Percentiles rank a stretch among this genome's conserved stretches.
Conservation (phyloP, 2,797 vertebrate species). For the Natrix natrix region DNA sequence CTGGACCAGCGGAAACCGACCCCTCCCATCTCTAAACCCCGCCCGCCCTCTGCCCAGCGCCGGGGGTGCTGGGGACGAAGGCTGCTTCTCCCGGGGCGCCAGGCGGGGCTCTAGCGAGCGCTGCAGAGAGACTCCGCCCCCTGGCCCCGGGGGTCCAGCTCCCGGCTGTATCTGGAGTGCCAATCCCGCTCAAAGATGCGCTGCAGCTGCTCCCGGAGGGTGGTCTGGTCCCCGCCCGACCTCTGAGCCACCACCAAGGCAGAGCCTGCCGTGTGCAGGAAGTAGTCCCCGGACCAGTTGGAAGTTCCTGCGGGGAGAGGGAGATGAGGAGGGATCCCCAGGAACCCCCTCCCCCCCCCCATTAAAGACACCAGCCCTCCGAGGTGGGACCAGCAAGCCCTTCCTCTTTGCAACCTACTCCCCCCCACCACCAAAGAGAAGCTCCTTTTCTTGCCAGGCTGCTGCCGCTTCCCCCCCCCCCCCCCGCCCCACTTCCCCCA, state of each 20-base stretch:
- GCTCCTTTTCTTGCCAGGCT: not conserved
- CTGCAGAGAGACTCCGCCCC: slow-evolving; percentile 54
- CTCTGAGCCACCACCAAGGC: slow-evolving; percentile 85
- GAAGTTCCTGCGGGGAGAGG: slow-evolving; percentile 78
- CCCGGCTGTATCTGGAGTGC: slow-evolving; percentile 80
- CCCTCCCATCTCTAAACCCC: too few relatives aligned
- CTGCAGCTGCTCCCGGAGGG: slow-evolving; percentile 78
- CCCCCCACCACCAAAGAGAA: too few relatives aligned
- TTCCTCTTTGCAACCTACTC: not conserved
- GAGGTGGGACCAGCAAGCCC: not conserved
- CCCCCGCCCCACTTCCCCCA: too few relatives aligned
- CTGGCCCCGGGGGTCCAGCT: slow-evolving; percentile 54
- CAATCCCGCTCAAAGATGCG: slow-evolving; percentile 87
- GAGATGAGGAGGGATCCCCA: not conserved
- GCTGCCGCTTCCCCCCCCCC: not conserved
- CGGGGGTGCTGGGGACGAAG: not conserved
- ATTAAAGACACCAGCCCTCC: not conserved
- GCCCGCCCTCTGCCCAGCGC: not conserved
- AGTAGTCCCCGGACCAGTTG: slow-evolving; percentile 95
- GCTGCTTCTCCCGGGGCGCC: slow-evolving; percentile 48
- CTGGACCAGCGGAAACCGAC: too few relatives aligned
- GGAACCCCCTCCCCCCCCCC: too few relatives aligned
- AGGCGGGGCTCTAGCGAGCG: slow-evolving; percentile 57
- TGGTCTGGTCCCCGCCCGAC: not conserved
- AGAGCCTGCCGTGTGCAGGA: slow-evolving; percentile 81